Percentiles rank a stretch among this genome's conserved stretches.
Conservation (phyloP, 2,888 invertebrate species). For the Empis stercorea region DNA sequence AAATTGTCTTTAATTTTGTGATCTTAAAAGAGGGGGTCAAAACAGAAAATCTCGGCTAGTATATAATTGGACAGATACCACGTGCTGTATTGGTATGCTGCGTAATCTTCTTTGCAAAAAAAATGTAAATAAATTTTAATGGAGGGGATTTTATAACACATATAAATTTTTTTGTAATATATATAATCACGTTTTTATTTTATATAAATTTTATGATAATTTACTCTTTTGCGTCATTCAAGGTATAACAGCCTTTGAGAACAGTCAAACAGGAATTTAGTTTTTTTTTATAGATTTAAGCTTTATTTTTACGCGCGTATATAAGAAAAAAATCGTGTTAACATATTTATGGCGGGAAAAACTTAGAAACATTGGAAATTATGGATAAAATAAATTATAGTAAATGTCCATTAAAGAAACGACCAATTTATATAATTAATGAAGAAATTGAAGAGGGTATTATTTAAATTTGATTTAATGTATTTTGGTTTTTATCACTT, state of each 20-base stretch:
- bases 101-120: too few relatives aligned
- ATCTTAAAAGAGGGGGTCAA: not conserved
- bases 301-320: not conserved
- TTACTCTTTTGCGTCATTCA: conserved; percentile 2
- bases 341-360: not conserved
- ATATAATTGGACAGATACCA: not conserved
- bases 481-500: too few relatives aligned
- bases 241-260: not conserved
- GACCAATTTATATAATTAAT: conserved; percentile 23
- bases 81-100: not conserved
- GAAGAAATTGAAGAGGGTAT: conserved; percentile 13
- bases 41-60: not conserved
- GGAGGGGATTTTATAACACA: not conserved
- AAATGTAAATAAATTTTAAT: too few relatives aligned
- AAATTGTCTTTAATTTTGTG: not conserved
- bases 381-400: conserved; percentile 33
- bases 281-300: not conserved
- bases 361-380: not conserved
- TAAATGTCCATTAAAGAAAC: conserved; percentile 33
- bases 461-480: not conserved
- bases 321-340: not conserved
- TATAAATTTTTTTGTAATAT: not conserved
- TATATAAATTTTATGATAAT: not conserved
- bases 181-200: not conserved
- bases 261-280: not conserved